These are phyloP conservation scores for Clistopyga incitator DNA, from an alignment of 2,888 invertebrate species.

Conservation along the genomic window DNA sequence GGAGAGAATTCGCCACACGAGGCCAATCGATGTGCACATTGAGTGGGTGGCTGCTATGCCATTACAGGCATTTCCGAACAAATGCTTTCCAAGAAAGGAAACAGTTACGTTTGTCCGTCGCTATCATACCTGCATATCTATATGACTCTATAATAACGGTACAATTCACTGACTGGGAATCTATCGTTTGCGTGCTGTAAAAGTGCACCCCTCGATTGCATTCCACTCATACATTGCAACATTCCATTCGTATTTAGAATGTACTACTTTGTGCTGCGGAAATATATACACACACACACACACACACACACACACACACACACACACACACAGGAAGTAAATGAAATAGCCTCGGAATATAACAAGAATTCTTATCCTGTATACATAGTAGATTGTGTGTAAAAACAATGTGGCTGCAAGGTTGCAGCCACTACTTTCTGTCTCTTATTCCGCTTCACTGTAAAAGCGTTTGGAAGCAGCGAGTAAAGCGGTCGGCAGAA, in stretches of 20 bases:
- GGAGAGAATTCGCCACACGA: conserved; percentile 3
- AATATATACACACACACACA: neutral
- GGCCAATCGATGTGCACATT: conserved; percentile 32
- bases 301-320: neutral
- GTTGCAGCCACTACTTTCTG: conserved; percentile 15
- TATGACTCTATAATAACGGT: neutral
- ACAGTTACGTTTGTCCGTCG: neutral
- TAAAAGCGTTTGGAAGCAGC: conserved; percentile 49
- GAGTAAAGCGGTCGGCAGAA: conserved; percentile 53
- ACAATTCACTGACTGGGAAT: neutral
- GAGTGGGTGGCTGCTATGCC: neutral
- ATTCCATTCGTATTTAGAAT: neutral
- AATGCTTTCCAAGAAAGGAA: conserved; percentile 19
- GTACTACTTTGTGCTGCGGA: neutral
- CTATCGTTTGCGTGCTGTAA: conserved; percentile 34
- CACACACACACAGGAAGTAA: neutral
- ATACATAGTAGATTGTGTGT: conserved; percentile 19
- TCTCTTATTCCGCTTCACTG: conserved; percentile 24
- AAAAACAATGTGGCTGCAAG: conserved; percentile 53
- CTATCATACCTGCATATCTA: neutral
- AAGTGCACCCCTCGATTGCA: conserved; percentile 18
- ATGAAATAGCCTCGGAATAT: conserved; percentile 1
- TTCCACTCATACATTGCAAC: neutral
- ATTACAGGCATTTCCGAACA: conserved; percentile 31
- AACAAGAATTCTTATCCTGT: conserved; percentile 1